Percentiles rank a stretch among this genome's conserved stretches.
phyloP scores from a whole-genome alignment of 2,797 vertebrate species.

The Atherinosoma microstoma region DNA sequence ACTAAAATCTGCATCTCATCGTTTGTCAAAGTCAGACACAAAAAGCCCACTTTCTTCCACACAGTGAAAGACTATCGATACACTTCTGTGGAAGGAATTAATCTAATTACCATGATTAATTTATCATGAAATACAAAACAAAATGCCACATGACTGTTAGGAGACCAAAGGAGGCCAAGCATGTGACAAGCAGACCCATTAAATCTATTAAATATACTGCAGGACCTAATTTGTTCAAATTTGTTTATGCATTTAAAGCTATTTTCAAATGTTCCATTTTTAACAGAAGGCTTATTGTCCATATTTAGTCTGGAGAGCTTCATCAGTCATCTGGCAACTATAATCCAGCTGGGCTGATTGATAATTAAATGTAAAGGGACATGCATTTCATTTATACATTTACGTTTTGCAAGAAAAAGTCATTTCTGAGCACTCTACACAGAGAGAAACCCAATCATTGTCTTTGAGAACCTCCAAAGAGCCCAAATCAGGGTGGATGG shows the following conservation, averaged over 20 bases:
- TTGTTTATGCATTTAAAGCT: background rate
- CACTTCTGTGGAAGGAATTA: too few relatives aligned
- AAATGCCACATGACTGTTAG: background rate
- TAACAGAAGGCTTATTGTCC: background rate
- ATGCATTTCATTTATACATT: too few relatives aligned
- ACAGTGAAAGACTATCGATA: too few relatives aligned
- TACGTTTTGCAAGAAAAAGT: too few relatives aligned
- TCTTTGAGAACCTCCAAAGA: too few relatives aligned
- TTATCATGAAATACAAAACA: slow-evolving; percentile 1
- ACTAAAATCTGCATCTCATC: background rate
- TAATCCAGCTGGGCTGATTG: too few relatives aligned
- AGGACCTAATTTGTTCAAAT: background rate
- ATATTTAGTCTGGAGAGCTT: background rate
- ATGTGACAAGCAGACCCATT: background rate
- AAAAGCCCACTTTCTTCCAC: background rate
- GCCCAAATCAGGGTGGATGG: too few relatives aligned
- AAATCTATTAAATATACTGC: background rate
- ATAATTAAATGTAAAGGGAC: too few relatives aligned
- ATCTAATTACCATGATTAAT: background rate
- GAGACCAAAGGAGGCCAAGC: background rate
- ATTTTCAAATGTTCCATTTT: background rate
- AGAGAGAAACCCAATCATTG: too few relatives aligned
- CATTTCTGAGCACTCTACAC: too few relatives aligned
- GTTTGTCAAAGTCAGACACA: background rate
- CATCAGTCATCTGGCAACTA: too few relatives aligned